Evolutionary conservation across 1,140 invertebrate genomes (phyloP).

Genomic region (Neodiprion lecontei): DNA sequence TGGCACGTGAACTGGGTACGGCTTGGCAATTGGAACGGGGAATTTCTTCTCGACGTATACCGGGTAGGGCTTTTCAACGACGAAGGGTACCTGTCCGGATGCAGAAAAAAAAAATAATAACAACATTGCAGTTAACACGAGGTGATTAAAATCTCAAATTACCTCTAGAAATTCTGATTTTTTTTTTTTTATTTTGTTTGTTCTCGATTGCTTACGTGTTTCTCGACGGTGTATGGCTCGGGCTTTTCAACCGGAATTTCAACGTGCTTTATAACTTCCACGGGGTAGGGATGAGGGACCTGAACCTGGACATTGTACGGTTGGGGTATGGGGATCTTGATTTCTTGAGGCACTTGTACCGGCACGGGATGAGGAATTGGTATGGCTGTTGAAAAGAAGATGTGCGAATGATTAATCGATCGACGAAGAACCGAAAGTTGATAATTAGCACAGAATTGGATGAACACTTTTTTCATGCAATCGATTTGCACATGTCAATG

Average conservation of each 20-base stretch:
- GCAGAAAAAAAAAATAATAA: not conserved
- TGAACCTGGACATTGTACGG: conserved; percentile 76
- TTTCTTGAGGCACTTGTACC: conserved; percentile 75
- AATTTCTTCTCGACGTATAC: conserved; percentile 60
- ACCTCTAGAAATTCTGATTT: conserved; percentile 13
- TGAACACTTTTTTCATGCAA: not conserved
- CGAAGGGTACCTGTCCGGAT: conserved; percentile 68
- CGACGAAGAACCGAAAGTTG: conserved; percentile 9
- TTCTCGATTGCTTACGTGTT: conserved; percentile 52
- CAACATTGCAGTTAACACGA: conserved; percentile 11
- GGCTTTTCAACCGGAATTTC: conserved; percentile 72
- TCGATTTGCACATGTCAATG: not conserved
- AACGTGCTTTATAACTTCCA: conserved; percentile 75
- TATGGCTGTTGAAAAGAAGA: conserved; percentile 61
- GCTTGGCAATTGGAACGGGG: conserved; percentile 63
- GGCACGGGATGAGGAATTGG: conserved; percentile 78
- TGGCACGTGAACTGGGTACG: conserved; percentile 80
- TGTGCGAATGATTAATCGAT: not conserved
- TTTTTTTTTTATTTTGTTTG: not conserved
- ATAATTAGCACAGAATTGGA: conserved; percentile 6
- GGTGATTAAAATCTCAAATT: not conserved
- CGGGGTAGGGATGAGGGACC: conserved; percentile 75
- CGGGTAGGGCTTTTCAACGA: conserved; percentile 78
- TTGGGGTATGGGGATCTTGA: conserved; percentile 76
- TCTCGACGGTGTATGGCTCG: conserved; percentile 77